Evolutionary conservation across 30 jellyfish, hydroid and myxozoan species (phyloP).

Genomic region (Cassiopea andromeda): DNA sequence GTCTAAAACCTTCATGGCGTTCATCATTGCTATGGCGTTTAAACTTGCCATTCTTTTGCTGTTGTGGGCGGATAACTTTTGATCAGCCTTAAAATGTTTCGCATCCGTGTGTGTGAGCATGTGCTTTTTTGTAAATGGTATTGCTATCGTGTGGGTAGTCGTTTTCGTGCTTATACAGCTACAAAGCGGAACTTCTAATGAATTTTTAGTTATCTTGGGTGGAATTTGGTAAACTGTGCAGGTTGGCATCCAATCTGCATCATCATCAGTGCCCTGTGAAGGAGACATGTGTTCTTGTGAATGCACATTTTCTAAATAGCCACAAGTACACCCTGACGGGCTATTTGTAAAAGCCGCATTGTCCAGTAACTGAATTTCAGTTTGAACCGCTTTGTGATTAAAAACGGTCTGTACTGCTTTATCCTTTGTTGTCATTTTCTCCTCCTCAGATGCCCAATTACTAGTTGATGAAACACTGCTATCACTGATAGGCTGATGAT

Average conservation of each 20-base stretch:
- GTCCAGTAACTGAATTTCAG: conserved; percentile 63
- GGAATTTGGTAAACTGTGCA: conserved; percentile 57
- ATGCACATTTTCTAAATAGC: conserved; percentile 32
- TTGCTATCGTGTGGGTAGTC: conserved; percentile 78
- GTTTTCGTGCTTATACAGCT: conserved; percentile 84
- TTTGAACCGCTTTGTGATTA: conserved; percentile 89
- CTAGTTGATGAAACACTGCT: conserved; percentile 83
- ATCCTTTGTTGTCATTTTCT: conserved; percentile 62
- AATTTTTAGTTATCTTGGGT: conserved; percentile 42
- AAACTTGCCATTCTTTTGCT: conserved; percentile 77
- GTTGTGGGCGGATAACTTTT: conserved; percentile 16
- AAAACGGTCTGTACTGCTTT: conserved; percentile 91
- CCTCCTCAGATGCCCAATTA: conserved; percentile 52
- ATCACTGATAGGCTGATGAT: conserved; percentile 75
- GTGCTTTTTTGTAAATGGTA: conserved; percentile 90
- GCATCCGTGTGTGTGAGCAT: conserved; percentile 69
- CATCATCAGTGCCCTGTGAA: conserved; percentile 11
- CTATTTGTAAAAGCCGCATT: conserved; percentile 7
- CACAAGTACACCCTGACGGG: conserved; percentile 70
- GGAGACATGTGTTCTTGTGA: conserved; percentile 15
- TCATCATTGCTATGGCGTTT: conserved; percentile 81
- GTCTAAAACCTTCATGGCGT: conserved; percentile 78
- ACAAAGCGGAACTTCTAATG: conserved; percentile 65
- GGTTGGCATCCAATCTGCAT: neutral
- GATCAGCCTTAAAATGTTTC: conserved; percentile 19